Conservation (phyloP, 2,113 vertebrate genomes). For the Vombatus ursinus region DNA sequence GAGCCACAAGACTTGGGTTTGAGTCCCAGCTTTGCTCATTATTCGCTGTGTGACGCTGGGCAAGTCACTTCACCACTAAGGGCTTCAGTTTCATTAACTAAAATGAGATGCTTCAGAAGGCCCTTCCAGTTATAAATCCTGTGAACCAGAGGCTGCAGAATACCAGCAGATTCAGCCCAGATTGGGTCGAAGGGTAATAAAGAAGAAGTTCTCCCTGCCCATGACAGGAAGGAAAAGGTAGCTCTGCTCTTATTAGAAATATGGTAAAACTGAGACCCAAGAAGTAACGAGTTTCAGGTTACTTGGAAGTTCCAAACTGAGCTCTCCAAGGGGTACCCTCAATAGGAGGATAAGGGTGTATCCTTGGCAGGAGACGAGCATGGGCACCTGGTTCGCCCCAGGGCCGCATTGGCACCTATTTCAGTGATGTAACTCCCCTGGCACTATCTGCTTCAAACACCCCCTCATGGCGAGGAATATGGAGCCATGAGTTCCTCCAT, state of each 20-base stretch:
- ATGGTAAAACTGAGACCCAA: not conserved
- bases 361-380: not conserved
- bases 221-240: not conserved
- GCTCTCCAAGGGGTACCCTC: not conserved
- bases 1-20: not conserved
- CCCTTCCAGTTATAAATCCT: not conserved
- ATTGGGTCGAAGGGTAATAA: not conserved
- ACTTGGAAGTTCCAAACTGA: not conserved
- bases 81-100: not conserved
- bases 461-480: not conserved
- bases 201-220: not conserved
- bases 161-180: not conserved
- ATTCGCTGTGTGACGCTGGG: not conserved
- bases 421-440: not conserved
- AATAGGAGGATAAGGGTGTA: not conserved
- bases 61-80: not conserved
- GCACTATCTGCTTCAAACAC: not conserved
- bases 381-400: not conserved
- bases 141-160: not conserved
- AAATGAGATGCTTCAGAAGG: not conserved
- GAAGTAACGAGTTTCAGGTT: not conserved
- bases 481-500: not conserved
- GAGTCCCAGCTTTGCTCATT: not conserved
- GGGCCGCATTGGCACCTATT: not conserved
- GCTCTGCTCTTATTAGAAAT: not conserved